Evolutionary conservation across 2,113 vertebrate species (phyloP), one percentile per base, ranked within the genome.

Genomic region (Protomyctophum bolini): DNA sequence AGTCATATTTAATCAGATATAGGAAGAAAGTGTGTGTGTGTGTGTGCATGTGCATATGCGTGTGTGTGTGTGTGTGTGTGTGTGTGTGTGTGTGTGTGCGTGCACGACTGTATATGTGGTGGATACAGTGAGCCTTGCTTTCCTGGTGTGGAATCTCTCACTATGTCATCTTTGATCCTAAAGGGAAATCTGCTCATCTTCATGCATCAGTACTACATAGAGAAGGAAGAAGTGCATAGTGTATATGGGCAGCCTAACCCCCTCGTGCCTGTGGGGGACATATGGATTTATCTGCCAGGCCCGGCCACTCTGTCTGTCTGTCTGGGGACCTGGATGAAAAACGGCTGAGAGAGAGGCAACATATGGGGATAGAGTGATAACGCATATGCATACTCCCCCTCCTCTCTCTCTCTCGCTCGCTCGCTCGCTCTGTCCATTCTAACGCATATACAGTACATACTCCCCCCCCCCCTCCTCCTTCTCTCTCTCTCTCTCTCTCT

Each of bases 321-420:
- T 21, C 21, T 41, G 33, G 71, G 63, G 41, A 75, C 61, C 33
- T 60, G 63, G 66, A 62, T 73, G 61, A 73, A 71, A 55, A 58
- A 21, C 68, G 57, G 68, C 73, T 65, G 52, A 71, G 57, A 59
- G 64, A 79, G 71, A 70, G 69, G 68, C 28, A 63, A 72, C 58
- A 70, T 57, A 65, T 57, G 28, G 68, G 80, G 47, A 81, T 49
- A 11, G 60, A 72, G 51, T 62, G 77, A 81, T 77, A 72, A 68
- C 70, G 52, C 65, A 74, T 73, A 74, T 66, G 68, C 66, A 54
- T 73, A 66, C 62, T 78, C 65, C 75, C 79, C 60, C 12, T 9
- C 58, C 70, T 70, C 10, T 28, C 54, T 48, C 57, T 21, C 58
- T 60, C 21, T 21, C 21, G 21, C 21, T 21, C 21, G 21, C 21